Base-by-base conservation (phyloP, 2,113 vertebrate species). In the Carassius auratus region DNA sequence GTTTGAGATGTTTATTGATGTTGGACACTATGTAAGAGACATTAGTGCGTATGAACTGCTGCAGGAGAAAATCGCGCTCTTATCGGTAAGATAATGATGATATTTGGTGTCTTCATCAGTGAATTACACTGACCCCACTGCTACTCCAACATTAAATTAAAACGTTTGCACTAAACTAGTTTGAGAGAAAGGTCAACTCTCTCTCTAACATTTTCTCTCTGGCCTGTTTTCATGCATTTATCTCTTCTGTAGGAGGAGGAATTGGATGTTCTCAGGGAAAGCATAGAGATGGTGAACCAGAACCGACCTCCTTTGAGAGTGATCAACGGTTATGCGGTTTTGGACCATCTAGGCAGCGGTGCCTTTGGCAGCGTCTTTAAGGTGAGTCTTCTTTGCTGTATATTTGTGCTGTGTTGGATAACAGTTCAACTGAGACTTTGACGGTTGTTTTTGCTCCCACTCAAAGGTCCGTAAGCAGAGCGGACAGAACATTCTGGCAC, bases 1-100 rank as follows among this genome's bases (percentile, higher is more conserved):
- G 81, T 98, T 98, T 92, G 96, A 97, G 94, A 90, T 95, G 92
- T 97, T 98, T 93, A 97, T 98, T 89, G 96, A 98, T 87, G 91
- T 97, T 92, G 97, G 97, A 87, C 96, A 97, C 92, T 97, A 97
- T 36, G 92, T 96, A n/a, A 91, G 94, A 81, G 96, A 97, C 88
- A 97, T 97, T 80, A 8, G 92, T 50, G 94, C 94, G 79, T 98
- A 97, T 8, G 94, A 96, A 90, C 92, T 90, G 5, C 90, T 98
- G 87, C 95, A 95, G 66, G 93, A 90, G 14, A 96, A 94, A 91
- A 88, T 97, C 85, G 96, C 95, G 77, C 90, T 91, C 57, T 94
- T 96, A 89, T 90, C 92, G 88, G 96, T 97, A 93, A 95, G 66
- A 59, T 33, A 93, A 93, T 50, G 68, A 85, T 45, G 74, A 17